Conservation (phyloP, 2,888 invertebrate genomes). For the Orchesellides sinensis region DNA sequence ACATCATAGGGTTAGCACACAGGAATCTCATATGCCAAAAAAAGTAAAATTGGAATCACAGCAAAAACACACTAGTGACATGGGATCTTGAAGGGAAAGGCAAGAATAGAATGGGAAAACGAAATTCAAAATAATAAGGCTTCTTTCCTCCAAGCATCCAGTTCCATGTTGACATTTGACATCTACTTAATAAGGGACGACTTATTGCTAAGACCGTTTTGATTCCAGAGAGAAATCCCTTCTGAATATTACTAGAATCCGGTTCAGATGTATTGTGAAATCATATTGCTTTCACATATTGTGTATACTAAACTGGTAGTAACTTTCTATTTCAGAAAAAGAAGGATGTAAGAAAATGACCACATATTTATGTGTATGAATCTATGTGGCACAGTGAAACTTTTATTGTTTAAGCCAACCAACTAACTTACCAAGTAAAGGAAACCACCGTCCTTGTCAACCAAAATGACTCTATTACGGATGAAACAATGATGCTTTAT, state of each 20-base stretch:
- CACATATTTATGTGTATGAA: no score
- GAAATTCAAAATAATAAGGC: slow-evolving; percentile 13
- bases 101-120: background rate
- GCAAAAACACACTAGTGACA: background rate
- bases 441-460: no score
- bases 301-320: no score
- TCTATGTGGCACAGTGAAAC: no score
- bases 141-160: background rate
- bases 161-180: slow-evolving; percentile 22
- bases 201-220: slow-evolving; percentile 2
- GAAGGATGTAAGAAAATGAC: no score
- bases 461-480: no score
- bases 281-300: no score
- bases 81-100: background rate
- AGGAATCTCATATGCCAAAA: background rate
- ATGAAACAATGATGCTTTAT: no score
- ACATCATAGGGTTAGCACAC: background rate
- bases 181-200: slow-evolving; percentile 12
- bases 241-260: slow-evolving; percentile 9
- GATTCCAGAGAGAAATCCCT: background rate
- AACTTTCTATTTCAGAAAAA: no score
- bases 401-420: no score
- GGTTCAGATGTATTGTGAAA: no score
- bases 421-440: no score
- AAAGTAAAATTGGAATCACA: background rate